These are phyloP conservation scores for Euura lappo DNA, from an alignment of 1,140 invertebrate genomes.

Conservation along the genomic window DNA sequence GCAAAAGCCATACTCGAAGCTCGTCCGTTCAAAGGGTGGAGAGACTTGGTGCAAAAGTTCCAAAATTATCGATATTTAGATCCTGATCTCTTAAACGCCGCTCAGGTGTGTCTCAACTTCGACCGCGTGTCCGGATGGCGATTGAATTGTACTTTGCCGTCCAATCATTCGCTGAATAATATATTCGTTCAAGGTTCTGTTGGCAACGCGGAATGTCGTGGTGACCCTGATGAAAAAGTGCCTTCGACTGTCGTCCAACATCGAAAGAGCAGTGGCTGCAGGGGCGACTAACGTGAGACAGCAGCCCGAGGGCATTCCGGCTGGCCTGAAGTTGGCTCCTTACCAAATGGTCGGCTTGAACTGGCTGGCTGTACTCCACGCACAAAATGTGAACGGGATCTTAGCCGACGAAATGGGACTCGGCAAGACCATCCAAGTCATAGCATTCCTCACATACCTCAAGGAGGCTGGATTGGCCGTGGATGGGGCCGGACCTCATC, in stretches of 20 bases:
- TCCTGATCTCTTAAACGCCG: slow-evolving; percentile 74
- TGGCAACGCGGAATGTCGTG: slow-evolving; percentile 74
- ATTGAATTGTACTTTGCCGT: too few relatives aligned
- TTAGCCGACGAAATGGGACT: slow-evolving; percentile 91
- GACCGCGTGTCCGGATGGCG: too few relatives aligned
- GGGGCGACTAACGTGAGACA: slow-evolving; percentile 69
- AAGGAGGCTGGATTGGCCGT: slow-evolving; percentile 70
- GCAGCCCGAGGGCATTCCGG: slow-evolving; percentile 64
- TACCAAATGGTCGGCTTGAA: slow-evolving; percentile 95
- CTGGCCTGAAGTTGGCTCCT: slow-evolving; percentile 74
- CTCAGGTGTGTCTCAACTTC: slow-evolving; percentile 58
- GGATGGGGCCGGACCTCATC: slow-evolving; percentile 75
- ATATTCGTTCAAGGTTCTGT: slow-evolving; percentile 54
- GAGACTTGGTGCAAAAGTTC: slow-evolving; percentile 76
- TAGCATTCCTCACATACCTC: slow-evolving; percentile 87
- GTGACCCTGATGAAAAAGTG: slow-evolving; percentile 78
- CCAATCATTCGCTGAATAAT: too few relatives aligned
- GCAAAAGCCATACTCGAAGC: slow-evolving; percentile 70
- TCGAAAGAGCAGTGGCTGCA: slow-evolving; percentile 76
- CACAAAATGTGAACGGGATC: slow-evolving; percentile 91
- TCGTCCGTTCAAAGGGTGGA: slow-evolving; percentile 76
- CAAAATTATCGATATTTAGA: slow-evolving; percentile 70
- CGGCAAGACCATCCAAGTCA: slow-evolving; percentile 92
- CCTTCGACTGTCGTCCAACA: slow-evolving; percentile 70
- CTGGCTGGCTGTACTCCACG: slow-evolving; percentile 90